Percentiles rank a stretch among this genome's conserved stretches.
These are phyloP conservation scores for Spatulosminthurus flaviceps DNA, from an alignment of 2,888 invertebrate genomes.

Conservation along the genomic window DNA sequence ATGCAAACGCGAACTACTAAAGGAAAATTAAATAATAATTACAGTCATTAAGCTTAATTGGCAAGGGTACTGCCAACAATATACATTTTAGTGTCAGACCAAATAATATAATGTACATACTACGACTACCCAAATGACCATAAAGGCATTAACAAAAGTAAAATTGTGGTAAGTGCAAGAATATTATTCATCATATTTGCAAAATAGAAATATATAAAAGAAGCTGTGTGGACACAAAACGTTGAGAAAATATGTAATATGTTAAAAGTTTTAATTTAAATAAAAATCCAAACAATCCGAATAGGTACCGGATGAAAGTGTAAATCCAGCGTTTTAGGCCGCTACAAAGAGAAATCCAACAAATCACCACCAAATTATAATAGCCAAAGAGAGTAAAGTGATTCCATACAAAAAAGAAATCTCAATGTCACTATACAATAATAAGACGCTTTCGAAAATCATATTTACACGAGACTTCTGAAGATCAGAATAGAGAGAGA, in stretches of 20 bases:
- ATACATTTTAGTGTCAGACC: not conserved
- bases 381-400: constrained; percentile 48
- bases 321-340: constrained; percentile 63
- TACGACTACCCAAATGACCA: constrained; percentile 14
- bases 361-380: constrained; percentile 48
- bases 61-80: not conserved
- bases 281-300: constrained; percentile 49
- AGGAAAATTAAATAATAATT: not conserved
- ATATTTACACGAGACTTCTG: not conserved
- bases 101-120: not conserved
- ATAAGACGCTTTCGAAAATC: not conserved
- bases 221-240: constrained; percentile 14
- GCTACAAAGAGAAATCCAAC: constrained; percentile 56
- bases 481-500: not conserved
- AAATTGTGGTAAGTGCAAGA: not conserved
- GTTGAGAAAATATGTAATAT: not conserved
- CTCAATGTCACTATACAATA: constrained; percentile 28
- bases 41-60: not conserved
- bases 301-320: constrained; percentile 56
- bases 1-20: not conserved
- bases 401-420: constrained; percentile 41
- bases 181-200: not conserved
- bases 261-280: constrained; percentile 35
- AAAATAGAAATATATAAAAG: not conserved
- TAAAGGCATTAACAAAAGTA: not conserved